Evolutionary conservation across 2,797 vertebrate genomes (phyloP).

Genomic region (Euthynnus affinis): DNA sequence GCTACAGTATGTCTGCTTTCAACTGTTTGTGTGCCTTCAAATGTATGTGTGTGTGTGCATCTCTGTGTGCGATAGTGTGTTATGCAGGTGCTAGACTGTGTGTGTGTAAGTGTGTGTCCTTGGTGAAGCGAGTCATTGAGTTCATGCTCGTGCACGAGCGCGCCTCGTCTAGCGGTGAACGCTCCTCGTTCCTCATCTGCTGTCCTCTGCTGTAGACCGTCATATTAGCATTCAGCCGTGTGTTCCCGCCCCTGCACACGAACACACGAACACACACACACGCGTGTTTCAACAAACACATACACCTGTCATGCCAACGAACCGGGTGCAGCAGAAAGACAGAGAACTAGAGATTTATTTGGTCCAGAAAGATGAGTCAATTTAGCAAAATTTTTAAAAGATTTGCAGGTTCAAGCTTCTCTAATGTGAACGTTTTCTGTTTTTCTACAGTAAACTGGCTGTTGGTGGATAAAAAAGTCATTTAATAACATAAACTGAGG

Average conservation of each 20-base stretch:
- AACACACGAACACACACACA: neutral
- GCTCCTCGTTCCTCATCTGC: conserved; percentile 13
- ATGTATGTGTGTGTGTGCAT: conserved; percentile 7
- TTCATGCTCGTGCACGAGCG: conserved; percentile 64
- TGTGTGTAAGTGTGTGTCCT: conserved; percentile 55
- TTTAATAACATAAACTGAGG: too few relatives aligned
- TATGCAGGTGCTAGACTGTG: conserved; percentile 26
- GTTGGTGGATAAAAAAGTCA: neutral
- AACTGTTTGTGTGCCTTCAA: neutral
- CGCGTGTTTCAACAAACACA: conserved; percentile 23
- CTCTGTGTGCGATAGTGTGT: neutral
- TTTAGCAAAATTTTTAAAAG: neutral
- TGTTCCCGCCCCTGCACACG: conserved; percentile 1
- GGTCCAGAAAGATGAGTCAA: conserved; percentile 11
- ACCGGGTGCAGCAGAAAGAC: conserved; percentile 30
- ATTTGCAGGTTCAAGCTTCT: neutral
- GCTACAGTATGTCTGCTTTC: neutral
- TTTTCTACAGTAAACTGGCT: neutral
- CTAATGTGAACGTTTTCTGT: neutral
- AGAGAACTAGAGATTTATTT: conserved; percentile 36
- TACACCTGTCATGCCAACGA: conserved; percentile 35
- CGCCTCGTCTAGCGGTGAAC: conserved; percentile 33
- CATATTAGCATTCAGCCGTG: conserved; percentile 64
- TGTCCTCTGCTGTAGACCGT: conserved; percentile 46
- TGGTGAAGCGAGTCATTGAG: conserved; percentile 70